These are phyloP conservation scores for Oncorhynchus kisutch DNA, from an alignment of 2,113 vertebrate species.

Conservation along the genomic window DNA sequence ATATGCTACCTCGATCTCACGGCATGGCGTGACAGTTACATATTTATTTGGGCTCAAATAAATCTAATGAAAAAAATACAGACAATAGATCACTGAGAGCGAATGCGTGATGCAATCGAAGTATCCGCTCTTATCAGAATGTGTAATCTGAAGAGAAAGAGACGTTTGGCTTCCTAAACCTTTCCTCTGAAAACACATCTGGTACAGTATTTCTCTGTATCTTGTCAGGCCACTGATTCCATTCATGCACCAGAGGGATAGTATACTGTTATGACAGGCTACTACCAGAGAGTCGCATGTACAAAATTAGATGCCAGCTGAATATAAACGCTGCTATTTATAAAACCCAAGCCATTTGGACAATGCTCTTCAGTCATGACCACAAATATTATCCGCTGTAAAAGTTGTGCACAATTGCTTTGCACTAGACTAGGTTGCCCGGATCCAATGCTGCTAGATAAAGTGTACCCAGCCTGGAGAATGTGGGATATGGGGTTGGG, in stretches of 20 bases:
- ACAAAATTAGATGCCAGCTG: conserved; percentile 70
- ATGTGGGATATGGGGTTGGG: conserved; percentile 47
- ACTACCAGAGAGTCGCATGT: conserved; percentile 26
- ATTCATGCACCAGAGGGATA: conserved; percentile 42
- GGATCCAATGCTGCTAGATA: neutral
- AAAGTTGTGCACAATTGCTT: conserved; percentile 24
- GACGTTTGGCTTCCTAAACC: neutral
- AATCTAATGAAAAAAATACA: neutral
- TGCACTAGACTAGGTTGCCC: conserved; percentile 12
- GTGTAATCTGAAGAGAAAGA: neutral
- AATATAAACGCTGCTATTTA: conserved; percentile 71
- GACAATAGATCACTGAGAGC: neutral
- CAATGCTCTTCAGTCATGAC: conserved; percentile 51
- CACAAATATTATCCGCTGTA: conserved; percentile 22
- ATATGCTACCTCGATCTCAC: neutral
- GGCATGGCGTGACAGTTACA: neutral
- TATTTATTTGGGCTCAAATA: neutral
- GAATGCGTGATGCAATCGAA: neutral
- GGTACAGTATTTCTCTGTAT: conserved; percentile 25
- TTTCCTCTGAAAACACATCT: conserved; percentile 36
- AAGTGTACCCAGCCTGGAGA: conserved; percentile 13
- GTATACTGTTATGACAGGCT: conserved; percentile 20
- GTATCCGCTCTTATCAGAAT: neutral
- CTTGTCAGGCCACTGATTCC: conserved; percentile 24
- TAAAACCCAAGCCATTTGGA: conserved; percentile 62